Evolutionary conservation across 1,140 invertebrate species (phyloP).

Genomic region (Chrysoperla carnea): DNA sequence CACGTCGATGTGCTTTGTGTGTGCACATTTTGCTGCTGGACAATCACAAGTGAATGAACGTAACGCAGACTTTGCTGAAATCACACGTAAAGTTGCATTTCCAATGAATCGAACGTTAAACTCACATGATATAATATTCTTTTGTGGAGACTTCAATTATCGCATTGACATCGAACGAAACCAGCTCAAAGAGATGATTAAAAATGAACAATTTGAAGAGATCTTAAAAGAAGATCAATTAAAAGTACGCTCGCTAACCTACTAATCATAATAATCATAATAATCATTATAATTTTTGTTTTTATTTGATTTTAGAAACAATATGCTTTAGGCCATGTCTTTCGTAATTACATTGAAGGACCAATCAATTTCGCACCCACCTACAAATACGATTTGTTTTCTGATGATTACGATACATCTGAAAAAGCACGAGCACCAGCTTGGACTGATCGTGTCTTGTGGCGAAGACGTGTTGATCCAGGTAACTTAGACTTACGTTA

Average conservation of each 20-base stretch:
- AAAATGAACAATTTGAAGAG: constrained; percentile 54
- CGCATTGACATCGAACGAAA: constrained; percentile 91
- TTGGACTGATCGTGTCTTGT: constrained; percentile 94
- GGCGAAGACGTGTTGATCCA: constrained; percentile 45
- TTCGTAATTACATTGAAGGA: constrained; percentile 88
- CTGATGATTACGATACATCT: constrained; percentile 98
- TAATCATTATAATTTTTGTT: constrained; percentile 1
- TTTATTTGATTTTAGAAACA: constrained; percentile 31
- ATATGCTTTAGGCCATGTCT: constrained; percentile 70
- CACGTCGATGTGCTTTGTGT: constrained; percentile 93
- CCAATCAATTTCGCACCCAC: constrained; percentile 87
- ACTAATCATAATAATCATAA: constrained; percentile 3
- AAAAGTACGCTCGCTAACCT: constrained; percentile 24
- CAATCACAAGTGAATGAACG: constrained; percentile 90
- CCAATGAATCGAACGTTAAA: constrained; percentile 81
- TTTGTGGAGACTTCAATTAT: constrained; percentile 99
- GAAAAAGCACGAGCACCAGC: constrained; percentile 94
- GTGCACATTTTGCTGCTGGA: constrained; percentile 97
- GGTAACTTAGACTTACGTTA: too few species aligned
- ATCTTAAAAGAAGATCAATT: constrained; percentile 85
- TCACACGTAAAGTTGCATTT: constrained; percentile 82
- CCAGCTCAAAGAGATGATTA: constrained; percentile 75
- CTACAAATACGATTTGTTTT: constrained; percentile 98
- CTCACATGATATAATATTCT: constrained; percentile 97
- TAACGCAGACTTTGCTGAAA: constrained; percentile 93